A percentile compares a stretch with the other conserved stretches of the same genome.
Conservation (phyloP, 2,797 vertebrate genomes). For the Melanotaenia boesemani region DNA sequence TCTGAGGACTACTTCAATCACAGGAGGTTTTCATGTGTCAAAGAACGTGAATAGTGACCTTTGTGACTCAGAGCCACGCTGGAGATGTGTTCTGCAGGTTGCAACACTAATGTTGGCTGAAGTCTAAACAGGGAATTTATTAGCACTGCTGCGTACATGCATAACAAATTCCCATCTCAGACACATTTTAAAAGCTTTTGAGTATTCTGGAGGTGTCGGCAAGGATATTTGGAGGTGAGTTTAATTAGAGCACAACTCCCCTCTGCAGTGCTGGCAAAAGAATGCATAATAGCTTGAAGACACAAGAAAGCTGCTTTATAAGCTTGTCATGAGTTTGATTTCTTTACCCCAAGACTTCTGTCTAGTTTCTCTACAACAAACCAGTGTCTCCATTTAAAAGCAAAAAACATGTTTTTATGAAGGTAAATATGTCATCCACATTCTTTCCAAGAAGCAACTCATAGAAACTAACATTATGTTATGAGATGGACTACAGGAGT, state of each 20-base stretch:
- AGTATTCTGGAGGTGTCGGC: conserved; percentile 78
- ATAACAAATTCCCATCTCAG: conserved; percentile 73
- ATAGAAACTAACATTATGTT: conserved; percentile 36
- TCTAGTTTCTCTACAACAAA: conserved; percentile 52
- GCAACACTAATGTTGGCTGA: conserved; percentile 74
- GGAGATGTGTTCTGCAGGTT: conserved; percentile 72
- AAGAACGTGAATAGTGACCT: conserved; percentile 75
- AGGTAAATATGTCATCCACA: conserved; percentile 18
- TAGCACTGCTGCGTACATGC: conserved; percentile 69
- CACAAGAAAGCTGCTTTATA: conserved; percentile 71
- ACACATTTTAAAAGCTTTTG: conserved; percentile 74
- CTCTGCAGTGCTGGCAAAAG: conserved; percentile 74
- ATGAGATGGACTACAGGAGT: background rate
- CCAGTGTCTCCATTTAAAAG: conserved; percentile 48
- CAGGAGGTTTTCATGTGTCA: conserved; percentile 76
- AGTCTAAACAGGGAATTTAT: conserved; percentile 81
- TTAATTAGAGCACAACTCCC: conserved; percentile 82
- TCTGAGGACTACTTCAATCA: conserved; percentile 74
- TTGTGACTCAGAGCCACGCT: conserved; percentile 58
- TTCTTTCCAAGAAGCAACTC: background rate
- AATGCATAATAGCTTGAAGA: conserved; percentile 78
- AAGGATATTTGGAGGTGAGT: conserved; percentile 83
- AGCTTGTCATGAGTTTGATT: conserved; percentile 76
- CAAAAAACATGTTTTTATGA: conserved; percentile 44
- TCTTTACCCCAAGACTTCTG: conserved; percentile 52